These are phyloP conservation scores for Anableps anableps DNA, from an alignment of 2,797 vertebrate genomes.

Conservation along the genomic window DNA sequence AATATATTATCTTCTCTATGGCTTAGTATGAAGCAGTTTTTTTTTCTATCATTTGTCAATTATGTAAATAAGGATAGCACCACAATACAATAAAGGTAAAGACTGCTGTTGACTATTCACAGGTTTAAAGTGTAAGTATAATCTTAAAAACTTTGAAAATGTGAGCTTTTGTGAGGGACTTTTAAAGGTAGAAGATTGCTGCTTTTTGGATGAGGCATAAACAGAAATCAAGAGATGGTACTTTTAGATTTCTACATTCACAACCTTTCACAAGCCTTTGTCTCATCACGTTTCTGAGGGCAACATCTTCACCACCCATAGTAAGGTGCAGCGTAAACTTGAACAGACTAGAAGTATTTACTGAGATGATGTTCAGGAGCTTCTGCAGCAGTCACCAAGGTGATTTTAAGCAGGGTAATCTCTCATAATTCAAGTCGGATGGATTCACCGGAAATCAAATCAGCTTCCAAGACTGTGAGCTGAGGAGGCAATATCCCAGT, in stretches of 20 bases:
- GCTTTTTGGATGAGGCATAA: too few species aligned
- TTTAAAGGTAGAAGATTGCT: too few species aligned
- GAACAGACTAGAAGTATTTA: constrained; percentile 30
- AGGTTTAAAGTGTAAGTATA: too few species aligned
- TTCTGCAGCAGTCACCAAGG: constrained; percentile 62
- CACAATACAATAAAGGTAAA: too few species aligned
- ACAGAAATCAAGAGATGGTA: background rate
- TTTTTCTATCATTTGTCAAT: too few species aligned
- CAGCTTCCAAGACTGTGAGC: constrained; percentile 76
- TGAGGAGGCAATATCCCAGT: constrained; percentile 78
- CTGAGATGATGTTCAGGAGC: constrained; percentile 25
- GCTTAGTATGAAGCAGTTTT: too few species aligned
- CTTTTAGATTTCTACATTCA: background rate
- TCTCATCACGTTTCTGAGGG: constrained; percentile 7
- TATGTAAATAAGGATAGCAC: too few species aligned
- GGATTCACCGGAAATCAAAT: constrained; percentile 81
- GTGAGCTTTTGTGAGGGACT: too few species aligned
- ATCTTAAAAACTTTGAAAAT: too few species aligned
- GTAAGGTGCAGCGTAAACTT: constrained; percentile 17
- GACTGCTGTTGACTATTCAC: too few species aligned
- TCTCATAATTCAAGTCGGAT: constrained; percentile 78
- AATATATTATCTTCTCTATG: too few species aligned
- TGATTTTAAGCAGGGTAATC: constrained; percentile 76
- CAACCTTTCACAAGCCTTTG: background rate
- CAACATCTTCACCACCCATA: background rate